Evolutionary conservation across 2,113 vertebrate genomes (phyloP), one percentile per base, ranked within the genome.

Genomic region (Menura novaehollandiae): DNA sequence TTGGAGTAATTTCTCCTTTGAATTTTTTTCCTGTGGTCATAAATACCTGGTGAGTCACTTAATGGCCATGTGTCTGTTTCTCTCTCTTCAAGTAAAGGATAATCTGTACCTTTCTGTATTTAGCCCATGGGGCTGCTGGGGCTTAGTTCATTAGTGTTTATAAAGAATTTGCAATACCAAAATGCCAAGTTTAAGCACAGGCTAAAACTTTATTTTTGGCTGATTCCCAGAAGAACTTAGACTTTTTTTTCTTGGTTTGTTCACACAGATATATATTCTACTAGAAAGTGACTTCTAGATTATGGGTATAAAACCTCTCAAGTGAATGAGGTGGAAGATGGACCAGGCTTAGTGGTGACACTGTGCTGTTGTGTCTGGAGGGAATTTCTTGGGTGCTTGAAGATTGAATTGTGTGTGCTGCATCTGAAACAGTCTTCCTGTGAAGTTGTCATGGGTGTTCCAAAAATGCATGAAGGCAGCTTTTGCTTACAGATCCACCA

Each of bases 41-140:
- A 92, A 94, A 80, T 95, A 92, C 79, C 76, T 88, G 60, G 63
- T 81, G 79, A 95, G 74, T 94, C 56, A 95, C 44, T 95, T 59
- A 27, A 71, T 77, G 53, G 23, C 44, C 3, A 1, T n/a, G 44
- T 76, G 55, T 88, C 75, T 89, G 71, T 86, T 93, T 92, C 85
- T 77, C 41, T 92, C 43, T 66, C 55, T 92, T 56, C 35, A 67
- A 78, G 64, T 13, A 33, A 62, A 80, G 51, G 27, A 47, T 77
- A 71, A 93, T 46, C 47, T 13, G 2, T 83, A 22, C n/a, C 37
- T 68, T 85, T 78, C 72, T 79, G 18, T 46, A 20, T 58, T 73
- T 85, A 91, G 75, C 30, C 59, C 5, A 0, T 41, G 63, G 30
- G 17, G 28, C 74, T 91, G 64, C 59, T 66, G 47, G 41, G 26